Evolutionary conservation across 2,797 vertebrate species (phyloP).

Genomic region (Arvicola amphibius): DNA sequence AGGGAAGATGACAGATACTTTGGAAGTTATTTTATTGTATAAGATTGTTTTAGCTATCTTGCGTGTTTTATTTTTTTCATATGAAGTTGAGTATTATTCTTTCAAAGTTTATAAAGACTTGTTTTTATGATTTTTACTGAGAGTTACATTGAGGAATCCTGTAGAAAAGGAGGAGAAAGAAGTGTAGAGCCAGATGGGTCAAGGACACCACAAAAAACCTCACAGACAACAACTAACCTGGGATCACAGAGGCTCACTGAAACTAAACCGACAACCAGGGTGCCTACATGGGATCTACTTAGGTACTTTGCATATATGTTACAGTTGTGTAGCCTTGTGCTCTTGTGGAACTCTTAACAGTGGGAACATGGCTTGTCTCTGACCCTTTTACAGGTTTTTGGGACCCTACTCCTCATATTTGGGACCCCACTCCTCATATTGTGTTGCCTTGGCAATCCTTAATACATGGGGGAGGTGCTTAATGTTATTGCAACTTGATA

Average conservation of each 20-base stretch:
- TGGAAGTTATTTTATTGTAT: neutral
- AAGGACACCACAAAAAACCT: neutral
- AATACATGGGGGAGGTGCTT: neutral
- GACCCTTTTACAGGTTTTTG: neutral
- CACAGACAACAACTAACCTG: neutral
- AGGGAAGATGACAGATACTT: neutral
- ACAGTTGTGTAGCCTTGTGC: neutral
- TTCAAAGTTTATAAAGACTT: neutral
- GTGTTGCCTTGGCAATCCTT: neutral
- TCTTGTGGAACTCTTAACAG: neutral
- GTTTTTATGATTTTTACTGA: neutral
- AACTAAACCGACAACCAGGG: neutral
- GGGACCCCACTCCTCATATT: neutral
- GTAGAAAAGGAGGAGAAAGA: neutral
- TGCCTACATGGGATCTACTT: neutral
- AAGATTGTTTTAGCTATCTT: neutral
- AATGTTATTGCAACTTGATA: neutral
- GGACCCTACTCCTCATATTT: neutral
- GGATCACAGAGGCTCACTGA: neutral
- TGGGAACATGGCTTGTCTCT: neutral
- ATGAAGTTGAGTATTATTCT: neutral
- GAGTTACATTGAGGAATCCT: neutral
- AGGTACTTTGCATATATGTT: neutral
- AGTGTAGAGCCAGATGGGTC: neutral
- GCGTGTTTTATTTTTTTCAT: neutral